A percentile compares a stretch with the other conserved stretches of the same genome.
phyloP scores from a whole-genome alignment of 1,140 invertebrate genomes.

The Streblospio benedicti region DNA sequence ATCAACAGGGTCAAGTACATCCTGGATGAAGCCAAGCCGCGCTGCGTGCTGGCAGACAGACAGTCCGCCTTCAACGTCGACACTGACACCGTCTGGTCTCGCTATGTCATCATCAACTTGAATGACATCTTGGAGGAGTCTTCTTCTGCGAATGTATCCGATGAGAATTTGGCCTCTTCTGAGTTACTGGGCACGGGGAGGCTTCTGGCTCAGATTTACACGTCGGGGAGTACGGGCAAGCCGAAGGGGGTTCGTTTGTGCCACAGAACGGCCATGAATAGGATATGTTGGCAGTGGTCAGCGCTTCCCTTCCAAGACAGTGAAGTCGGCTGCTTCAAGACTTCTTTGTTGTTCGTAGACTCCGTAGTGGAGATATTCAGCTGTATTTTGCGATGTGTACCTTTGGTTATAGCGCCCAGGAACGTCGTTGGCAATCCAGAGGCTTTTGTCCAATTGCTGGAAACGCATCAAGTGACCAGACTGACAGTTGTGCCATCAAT shows the following conservation, averaged over 20 bases:
- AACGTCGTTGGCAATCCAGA: conserved; percentile 39
- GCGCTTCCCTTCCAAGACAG: conserved; percentile 59
- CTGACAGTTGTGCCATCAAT: conserved; percentile 75
- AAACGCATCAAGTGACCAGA: conserved; percentile 61
- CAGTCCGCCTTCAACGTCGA: not conserved
- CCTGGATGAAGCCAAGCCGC: conserved; percentile 62
- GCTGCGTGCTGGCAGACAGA: conserved; percentile 58
- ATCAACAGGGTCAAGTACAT: conserved; percentile 66
- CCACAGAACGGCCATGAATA: conserved; percentile 57
- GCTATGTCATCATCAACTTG: not conserved
- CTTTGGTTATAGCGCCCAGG: conserved; percentile 58
- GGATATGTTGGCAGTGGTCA: conserved; percentile 74
- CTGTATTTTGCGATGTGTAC: conserved; percentile 60
- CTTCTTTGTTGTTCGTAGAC: conserved; percentile 78
- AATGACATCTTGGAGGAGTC: not conserved
- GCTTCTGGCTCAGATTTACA: conserved; percentile 7
- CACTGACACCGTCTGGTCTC: conserved; percentile 6
- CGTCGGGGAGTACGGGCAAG: conserved; percentile 12
- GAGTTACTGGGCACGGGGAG: not conserved
- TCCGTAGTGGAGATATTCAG: conserved; percentile 78
- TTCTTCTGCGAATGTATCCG: not conserved
- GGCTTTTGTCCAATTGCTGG: conserved; percentile 57
- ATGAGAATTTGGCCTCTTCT: not conserved
- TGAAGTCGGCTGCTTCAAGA: conserved; percentile 74
- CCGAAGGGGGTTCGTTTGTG: conserved; percentile 9